These are phyloP conservation scores for Crocallis elinguaria DNA, from an alignment of 2,888 invertebrate species.

Conservation along the genomic window DNA sequence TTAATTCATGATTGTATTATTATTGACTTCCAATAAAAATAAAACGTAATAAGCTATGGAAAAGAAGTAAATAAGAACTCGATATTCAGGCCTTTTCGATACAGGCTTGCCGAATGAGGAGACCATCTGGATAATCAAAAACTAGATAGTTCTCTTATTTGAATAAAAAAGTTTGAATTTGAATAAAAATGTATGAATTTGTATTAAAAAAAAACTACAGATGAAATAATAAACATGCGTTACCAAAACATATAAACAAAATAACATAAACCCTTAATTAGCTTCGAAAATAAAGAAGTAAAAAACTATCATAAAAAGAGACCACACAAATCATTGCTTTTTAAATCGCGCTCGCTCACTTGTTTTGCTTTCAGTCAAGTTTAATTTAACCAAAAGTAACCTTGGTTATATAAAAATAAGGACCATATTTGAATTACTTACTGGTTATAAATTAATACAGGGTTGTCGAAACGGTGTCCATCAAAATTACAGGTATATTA, in stretches of 20 bases:
- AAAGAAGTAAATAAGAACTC: too few species aligned
- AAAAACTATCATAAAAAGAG: conserved; percentile 26
- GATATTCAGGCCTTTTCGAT: too few species aligned
- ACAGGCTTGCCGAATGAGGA: too few species aligned
- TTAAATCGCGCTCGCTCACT: not conserved
- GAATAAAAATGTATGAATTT: too few species aligned
- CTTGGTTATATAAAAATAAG: conserved; percentile 1
- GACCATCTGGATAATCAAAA: too few species aligned
- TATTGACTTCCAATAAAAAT: too few species aligned
- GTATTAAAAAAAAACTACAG: not conserved
- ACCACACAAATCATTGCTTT: conserved; percentile 30
- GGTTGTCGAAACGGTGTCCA: conserved; percentile 27
- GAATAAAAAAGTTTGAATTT: not conserved
- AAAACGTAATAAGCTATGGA: too few species aligned
- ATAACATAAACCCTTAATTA: conserved; percentile 23
- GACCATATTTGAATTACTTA: not conserved
- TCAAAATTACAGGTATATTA: conserved; percentile 36
- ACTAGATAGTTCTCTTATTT: too few species aligned
- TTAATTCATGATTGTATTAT: too few species aligned
- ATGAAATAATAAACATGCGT: not conserved
- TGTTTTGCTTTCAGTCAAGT: not conserved
- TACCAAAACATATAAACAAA: conserved; percentile 9
- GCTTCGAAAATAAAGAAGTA: conserved; percentile 24
- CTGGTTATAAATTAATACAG: conserved; percentile 2
- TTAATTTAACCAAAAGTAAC: conserved; percentile 4